These are phyloP conservation scores for Propithecus perrieri DNA, from an alignment of 2,797 vertebrate species.

Conservation along the genomic window DNA sequence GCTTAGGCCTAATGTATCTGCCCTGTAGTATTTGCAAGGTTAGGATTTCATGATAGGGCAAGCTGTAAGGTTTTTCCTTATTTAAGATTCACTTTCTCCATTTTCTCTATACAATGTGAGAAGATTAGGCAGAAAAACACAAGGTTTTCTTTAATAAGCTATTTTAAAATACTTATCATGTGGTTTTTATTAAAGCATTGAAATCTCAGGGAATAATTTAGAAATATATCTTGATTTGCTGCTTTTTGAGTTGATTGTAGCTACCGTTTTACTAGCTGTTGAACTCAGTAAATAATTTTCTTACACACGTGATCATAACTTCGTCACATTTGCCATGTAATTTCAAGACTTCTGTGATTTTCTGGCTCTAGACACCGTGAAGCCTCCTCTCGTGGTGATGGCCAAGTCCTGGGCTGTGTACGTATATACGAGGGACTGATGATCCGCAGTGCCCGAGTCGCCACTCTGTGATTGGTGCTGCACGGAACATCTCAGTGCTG, in stretches of 20 bases:
- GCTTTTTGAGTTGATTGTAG: background rate
- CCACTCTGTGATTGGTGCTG: background rate
- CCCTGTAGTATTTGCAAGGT: background rate
- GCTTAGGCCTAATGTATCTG: background rate
- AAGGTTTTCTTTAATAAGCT: background rate
- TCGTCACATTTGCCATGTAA: background rate
- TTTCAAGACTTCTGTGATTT: background rate
- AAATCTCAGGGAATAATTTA: background rate
- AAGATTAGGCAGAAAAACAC: background rate
- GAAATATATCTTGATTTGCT: background rate
- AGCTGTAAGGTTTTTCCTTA: background rate
- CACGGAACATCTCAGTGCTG: background rate
- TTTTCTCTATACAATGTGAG: background rate
- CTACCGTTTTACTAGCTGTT: background rate
- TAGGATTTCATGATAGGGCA: background rate
- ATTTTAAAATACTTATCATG: background rate
- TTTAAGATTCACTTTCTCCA: background rate
- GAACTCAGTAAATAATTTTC: background rate
- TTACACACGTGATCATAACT: background rate
- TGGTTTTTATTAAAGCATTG: background rate
- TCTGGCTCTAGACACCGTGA: background rate
- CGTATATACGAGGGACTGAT: background rate
- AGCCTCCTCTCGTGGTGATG: background rate
- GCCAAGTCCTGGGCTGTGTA: too few relatives aligned
- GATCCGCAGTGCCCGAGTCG: background rate